Percentiles rank a stretch among this genome's conserved stretches.
phyloP scores from a whole-genome alignment of 37 sponge, comb jelly and placozoan species.

The Axinella damicornis region DNA sequence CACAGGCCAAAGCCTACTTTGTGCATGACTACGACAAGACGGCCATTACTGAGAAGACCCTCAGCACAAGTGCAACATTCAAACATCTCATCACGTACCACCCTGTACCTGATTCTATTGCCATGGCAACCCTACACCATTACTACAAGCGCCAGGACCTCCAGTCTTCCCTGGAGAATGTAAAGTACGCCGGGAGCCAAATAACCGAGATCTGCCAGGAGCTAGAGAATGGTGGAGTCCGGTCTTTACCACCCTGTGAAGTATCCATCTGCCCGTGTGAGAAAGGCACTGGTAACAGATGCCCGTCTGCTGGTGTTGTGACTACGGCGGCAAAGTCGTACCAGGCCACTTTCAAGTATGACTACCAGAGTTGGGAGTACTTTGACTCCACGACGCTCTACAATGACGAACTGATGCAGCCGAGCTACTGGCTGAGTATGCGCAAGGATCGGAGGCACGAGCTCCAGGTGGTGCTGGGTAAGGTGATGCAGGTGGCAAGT shows the following conservation, averaged over 20 bases:
- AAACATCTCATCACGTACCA: constrained; percentile 37
- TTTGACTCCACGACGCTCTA: constrained; percentile 33
- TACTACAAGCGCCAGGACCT: constrained; percentile 43
- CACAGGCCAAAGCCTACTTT: constrained; percentile 14
- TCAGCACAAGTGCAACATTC: constrained; percentile 6
- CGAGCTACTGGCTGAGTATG: constrained; percentile 2
- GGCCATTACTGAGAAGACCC: not conserved
- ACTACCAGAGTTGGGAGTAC: constrained; percentile 45
- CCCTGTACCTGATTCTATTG: constrained; percentile 17
- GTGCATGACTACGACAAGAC: not conserved
- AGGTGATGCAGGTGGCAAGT: constrained; percentile 24
- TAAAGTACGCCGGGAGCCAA: not conserved
- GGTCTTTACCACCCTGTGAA: not conserved
- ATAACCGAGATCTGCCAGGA: constrained; percentile 8
- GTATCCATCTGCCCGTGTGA: not conserved
- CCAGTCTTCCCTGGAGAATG: not conserved
- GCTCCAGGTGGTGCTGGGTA: constrained; percentile 11
- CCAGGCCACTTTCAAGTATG: constrained; percentile 20
- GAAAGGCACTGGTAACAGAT: not conserved
- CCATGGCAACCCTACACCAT: constrained; percentile 50
- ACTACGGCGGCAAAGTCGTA: not conserved
- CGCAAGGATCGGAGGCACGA: not conserved
- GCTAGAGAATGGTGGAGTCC: not conserved
- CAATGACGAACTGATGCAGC: constrained; percentile 3
- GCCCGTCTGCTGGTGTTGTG: constrained; percentile 5